Evolutionary conservation across 2,888 invertebrate genomes (phyloP).

Genomic region (Drosophila demipolita): DNA sequence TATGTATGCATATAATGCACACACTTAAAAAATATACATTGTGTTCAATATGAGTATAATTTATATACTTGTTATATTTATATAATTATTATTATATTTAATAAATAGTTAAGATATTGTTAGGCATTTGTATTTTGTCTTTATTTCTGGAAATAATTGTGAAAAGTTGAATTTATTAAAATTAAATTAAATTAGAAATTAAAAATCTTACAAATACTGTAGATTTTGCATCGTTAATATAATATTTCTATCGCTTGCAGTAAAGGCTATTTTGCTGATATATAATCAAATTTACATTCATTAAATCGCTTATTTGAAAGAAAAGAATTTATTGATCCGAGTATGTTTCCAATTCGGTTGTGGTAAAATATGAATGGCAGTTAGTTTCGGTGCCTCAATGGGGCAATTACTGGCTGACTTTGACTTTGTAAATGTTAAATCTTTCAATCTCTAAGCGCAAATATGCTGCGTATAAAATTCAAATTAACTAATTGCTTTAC

Average conservation of each 20-base stretch:
- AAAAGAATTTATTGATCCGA: not conserved
- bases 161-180: constrained; percentile 11
- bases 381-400: constrained; percentile 10
- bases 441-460: not conserved
- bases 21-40: constrained; percentile 52
- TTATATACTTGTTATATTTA: constrained; percentile 12
- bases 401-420: constrained; percentile 8
- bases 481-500: constrained; percentile 3
- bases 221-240: not conserved
- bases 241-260: not conserved
- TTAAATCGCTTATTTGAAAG: not conserved
- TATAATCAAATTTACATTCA: not conserved
- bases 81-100: constrained; percentile 13
- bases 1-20: constrained; percentile 41
- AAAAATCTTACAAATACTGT: not conserved
- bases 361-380: constrained; percentile 37
- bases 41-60: constrained; percentile 10
- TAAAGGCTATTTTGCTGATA: not conserved
- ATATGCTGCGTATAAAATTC: not conserved
- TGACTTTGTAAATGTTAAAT: not conserved
- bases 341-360: constrained; percentile 2
- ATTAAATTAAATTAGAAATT: constrained; percentile 6
- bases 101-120: constrained; percentile 37
- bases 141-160: constrained; percentile 21
- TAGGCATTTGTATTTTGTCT: constrained; percentile 7